These are phyloP conservation scores for Pardalotus punctatus DNA, from an alignment of 2,113 vertebrate genomes.

Conservation along the genomic window DNA sequence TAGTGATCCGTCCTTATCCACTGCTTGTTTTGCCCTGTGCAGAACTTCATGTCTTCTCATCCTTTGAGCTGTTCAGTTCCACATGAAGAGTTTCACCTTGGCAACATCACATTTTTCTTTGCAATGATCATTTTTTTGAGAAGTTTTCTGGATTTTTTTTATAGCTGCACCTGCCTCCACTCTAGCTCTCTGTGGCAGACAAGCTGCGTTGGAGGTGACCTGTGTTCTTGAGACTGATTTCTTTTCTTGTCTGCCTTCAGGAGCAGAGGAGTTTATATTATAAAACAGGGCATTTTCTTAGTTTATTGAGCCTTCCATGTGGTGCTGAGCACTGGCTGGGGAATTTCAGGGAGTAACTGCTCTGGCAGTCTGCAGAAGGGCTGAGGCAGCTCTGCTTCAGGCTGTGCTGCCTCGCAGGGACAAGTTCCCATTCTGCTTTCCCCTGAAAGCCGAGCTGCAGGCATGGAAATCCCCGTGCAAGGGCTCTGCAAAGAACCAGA, in stretches of 20 bases:
- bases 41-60: not conserved
- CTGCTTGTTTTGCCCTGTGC: not conserved
- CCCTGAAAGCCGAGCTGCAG: not conserved
- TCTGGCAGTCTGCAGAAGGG: not conserved
- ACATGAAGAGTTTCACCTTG: not conserved
- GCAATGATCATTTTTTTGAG: not conserved
- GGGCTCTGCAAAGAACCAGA: not conserved
- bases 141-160: not conserved
- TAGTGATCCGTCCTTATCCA: not conserved
- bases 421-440: not conserved
- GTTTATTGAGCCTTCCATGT: not conserved
- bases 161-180: not conserved
- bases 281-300: not conserved
- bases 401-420: accelerated
- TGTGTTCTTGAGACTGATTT: not conserved
- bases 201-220: not conserved
- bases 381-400: not conserved
- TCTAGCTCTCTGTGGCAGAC: not conserved
- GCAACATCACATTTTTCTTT: not conserved
- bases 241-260: not conserved
- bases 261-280: not conserved
- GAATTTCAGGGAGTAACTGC: not conserved
- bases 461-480: accelerated
- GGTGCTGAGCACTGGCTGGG: not conserved
- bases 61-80: not conserved